Evolutionary conservation across 1,140 invertebrate species (phyloP), one percentile per base, ranked within the genome.

Genomic region (Diprion similis): DNA sequence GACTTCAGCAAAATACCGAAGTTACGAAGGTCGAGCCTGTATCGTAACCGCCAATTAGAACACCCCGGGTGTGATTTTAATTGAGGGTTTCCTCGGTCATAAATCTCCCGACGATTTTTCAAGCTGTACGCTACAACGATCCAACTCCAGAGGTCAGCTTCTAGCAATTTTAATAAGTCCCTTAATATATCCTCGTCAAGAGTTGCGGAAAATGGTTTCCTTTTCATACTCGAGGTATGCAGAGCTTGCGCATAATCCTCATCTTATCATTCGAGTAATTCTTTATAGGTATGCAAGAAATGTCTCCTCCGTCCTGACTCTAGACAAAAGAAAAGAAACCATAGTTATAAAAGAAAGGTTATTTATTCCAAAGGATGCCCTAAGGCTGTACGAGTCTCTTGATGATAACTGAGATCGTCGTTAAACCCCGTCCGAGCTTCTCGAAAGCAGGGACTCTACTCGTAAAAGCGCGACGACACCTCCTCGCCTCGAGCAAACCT

Each of bases 331-430:
- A 59, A 59, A 17, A 15, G 3, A 15, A 37, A 37, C 11, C 51
- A 17, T 59, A 59, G 4, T 15, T 59, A 59, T 59, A 9, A 59
- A 59, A 59, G n/a, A 15, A 17, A 59, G 11, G 51, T 15, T 15
- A 9, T 59, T 59, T 0, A 59, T 59, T 59, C 51, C 51, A 59
- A 13, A 17, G 51, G 9, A 59, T 59, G 51, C 51, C 51, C 51
- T 3, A 17, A 17, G 51, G 51, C 51, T 17, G n/a, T 59, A 59
- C 51, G 51, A 59, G 51, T 6, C 11, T 15, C 51, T 59, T 59
- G 51, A 59, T 59, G 51, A 59, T 59, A 59, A 59, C 51, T 59
- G 51, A 59, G 51, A 59, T 59, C 51, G 51, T 59, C 51, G 51
- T 59, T 59, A 59, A 59, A 59, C 51, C 51, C 11, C 11, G 51